Evolutionary conservation across 2,113 vertebrate species (phyloP).

Genomic region (Cyanistes caeruleus): DNA sequence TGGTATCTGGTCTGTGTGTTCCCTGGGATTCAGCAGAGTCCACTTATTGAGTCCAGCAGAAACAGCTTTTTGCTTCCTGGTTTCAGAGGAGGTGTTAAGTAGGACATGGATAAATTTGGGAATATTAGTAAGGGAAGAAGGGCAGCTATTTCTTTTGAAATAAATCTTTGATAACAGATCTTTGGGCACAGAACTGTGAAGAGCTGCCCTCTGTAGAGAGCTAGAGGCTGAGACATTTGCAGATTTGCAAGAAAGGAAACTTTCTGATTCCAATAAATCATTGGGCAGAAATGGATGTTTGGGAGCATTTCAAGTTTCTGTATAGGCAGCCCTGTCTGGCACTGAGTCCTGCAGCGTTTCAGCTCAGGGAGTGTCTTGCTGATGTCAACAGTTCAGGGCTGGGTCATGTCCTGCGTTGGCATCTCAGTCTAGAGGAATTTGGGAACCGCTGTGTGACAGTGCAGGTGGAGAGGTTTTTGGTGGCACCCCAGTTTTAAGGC

Average conservation of each 20-base stretch:
- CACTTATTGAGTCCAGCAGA: slow-evolving; percentile 27
- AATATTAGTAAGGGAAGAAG: slow-evolving; percentile 13
- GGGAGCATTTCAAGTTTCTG: neutral
- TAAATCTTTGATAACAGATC: neutral
- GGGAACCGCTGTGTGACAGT: neutral
- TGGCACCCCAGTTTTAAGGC: neutral
- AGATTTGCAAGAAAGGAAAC: neutral
- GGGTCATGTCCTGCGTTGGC: neutral
- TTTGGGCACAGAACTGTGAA: neutral
- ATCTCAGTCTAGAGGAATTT: neutral
- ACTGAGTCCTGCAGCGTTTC: neutral
- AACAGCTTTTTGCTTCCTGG: neutral
- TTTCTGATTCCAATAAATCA: neutral
- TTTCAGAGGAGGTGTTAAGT: slow-evolving; percentile 38
- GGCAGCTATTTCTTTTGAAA: neutral
- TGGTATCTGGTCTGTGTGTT: neutral
- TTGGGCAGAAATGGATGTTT: neutral
- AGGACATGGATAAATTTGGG: slow-evolving; percentile 42
- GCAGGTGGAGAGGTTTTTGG: neutral
- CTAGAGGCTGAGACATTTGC: neutral
- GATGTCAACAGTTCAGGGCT: neutral
- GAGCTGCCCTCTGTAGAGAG: neutral
- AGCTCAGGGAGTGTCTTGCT: neutral
- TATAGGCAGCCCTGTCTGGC: neutral
- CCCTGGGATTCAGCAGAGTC: neutral